Evolutionary conservation across 2,113 vertebrate genomes (phyloP).

Genomic region (Piliocolobus tephrosceles): DNA sequence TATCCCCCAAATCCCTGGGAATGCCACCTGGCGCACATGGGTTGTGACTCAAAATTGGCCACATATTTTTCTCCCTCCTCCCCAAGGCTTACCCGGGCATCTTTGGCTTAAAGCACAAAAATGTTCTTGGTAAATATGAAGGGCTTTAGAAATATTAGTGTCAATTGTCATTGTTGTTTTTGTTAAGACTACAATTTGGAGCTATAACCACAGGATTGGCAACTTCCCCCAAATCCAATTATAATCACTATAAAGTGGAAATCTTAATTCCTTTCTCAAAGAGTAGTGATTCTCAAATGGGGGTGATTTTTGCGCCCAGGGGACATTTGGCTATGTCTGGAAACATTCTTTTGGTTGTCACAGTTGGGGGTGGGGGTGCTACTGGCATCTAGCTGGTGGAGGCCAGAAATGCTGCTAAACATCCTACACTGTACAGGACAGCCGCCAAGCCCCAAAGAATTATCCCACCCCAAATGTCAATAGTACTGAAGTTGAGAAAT

Average conservation of each 20-base stretch:
- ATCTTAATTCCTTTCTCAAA: background rate
- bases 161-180: background rate
- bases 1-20: background rate
- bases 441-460: background rate
- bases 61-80: background rate
- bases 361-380: background rate
- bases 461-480: background rate
- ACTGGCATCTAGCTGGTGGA: background rate
- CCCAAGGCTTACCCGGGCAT: background rate
- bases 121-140: background rate
- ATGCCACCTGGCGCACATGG: background rate
- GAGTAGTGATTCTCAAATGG: background rate
- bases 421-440: background rate
- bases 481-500: background rate
- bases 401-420: background rate
- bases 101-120: background rate
- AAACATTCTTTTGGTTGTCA: background rate
- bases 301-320: background rate
- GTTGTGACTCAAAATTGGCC: accelerated
- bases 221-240: background rate
- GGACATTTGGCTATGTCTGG: background rate
- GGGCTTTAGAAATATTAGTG: background rate
- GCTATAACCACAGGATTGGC: background rate
- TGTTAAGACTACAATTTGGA: background rate
- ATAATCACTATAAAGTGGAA: background rate